Evolutionary conservation across 1,140 invertebrate species (phyloP).

Genomic region (Phthorimaea operculella): DNA sequence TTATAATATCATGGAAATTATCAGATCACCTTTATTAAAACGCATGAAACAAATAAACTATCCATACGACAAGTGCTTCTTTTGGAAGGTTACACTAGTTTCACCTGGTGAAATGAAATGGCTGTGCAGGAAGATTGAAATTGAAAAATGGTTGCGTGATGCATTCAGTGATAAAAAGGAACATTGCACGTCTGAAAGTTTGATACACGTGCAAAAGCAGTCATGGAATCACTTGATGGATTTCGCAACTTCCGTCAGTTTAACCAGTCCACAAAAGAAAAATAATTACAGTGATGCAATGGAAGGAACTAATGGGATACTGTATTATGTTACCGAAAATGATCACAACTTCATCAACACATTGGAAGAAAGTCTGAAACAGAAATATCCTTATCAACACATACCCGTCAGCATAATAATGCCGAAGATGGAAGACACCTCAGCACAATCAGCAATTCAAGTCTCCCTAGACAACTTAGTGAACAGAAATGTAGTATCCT

Average conservation of each 20-base stretch:
- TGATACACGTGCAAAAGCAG: conserved; percentile 54
- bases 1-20: conserved; percentile 63
- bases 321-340: conserved; percentile 49
- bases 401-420: conserved; percentile 53
- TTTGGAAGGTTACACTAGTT: conserved; percentile 76
- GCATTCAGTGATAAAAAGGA: conserved; percentile 45
- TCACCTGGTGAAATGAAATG: conserved; percentile 62
- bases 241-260: conserved; percentile 55
- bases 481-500: conserved; percentile 41
- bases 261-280: conserved; percentile 28
- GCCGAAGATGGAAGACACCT: conserved; percentile 21
- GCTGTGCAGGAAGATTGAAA: conserved; percentile 44
- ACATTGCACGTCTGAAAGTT: conserved; percentile 33
- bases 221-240: conserved; percentile 63
- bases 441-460: conserved; percentile 24
- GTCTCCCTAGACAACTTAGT: conserved; percentile 27
- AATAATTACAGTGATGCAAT: conserved; percentile 42
- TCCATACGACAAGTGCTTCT: conserved; percentile 67
- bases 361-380: conserved; percentile 55
- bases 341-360: conserved; percentile 38
- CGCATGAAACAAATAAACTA: conserved; percentile 61
- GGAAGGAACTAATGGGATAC: conserved; percentile 52
- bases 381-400: conserved; percentile 53
- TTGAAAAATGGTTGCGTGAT: conserved; percentile 49
- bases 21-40: conserved; percentile 57